A percentile compares a stretch with the other conserved stretches of the same genome.
Evolutionary conservation across 2,113 vertebrate genomes (phyloP).

Genomic region (Elephas maximus): DNA sequence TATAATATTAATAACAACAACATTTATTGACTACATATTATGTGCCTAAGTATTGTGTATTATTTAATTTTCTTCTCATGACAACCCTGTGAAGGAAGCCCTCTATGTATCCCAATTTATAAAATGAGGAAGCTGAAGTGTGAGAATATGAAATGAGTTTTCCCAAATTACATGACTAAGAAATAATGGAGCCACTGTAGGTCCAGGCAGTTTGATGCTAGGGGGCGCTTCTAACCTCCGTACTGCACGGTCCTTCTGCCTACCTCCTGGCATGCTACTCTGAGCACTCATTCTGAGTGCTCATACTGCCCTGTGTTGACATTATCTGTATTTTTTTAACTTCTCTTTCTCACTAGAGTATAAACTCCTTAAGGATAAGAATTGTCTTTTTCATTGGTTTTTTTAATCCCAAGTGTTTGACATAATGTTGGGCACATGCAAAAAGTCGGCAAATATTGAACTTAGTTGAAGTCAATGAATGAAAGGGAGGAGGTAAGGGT

Average conservation of each 20-base stretch:
- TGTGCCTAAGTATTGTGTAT: neutral
- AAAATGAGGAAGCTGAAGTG: neutral
- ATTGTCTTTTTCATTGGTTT: neutral
- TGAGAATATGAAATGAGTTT: neutral
- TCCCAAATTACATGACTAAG: neutral
- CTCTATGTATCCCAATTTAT: neutral
- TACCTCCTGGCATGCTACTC: neutral
- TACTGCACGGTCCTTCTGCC: rapidly evolving
- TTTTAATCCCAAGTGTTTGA: neutral
- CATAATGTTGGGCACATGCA: neutral
- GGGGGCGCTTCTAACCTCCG: neutral
- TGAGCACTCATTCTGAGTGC: too few relatives aligned
- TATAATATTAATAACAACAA: neutral
- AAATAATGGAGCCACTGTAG: neutral
- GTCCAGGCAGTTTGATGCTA: neutral
- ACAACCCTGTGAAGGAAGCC: neutral
- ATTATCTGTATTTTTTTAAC: neutral
- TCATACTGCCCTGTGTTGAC: neutral
- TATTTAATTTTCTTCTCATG: neutral
- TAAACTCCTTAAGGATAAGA: neutral
- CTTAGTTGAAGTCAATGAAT: neutral
- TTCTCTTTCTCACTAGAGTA: neutral
- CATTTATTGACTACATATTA: neutral
- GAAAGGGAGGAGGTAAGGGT: neutral
- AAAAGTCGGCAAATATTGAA: neutral